Base-by-base conservation (phyloP, 2,113 vertebrate genomes). In the Madoqua kirkii region DNA sequence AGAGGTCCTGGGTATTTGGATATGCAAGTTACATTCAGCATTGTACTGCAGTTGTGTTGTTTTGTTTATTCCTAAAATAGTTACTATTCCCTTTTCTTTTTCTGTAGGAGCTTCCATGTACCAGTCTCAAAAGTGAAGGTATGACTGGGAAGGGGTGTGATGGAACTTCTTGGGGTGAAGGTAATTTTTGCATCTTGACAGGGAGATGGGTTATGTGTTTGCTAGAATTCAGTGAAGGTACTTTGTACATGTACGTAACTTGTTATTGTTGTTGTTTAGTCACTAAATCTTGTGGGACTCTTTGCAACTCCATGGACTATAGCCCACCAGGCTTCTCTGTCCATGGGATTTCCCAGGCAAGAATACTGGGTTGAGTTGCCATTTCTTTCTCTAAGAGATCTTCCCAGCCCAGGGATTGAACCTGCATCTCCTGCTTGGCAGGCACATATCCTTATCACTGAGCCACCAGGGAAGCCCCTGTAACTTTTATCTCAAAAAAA, bases 71-170 rank as follows among this genome's bases (percentile, higher is more conserved):
- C 67, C 87, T 97, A 52, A 88, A 89, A 31, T 97, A 76, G 86
- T 97, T 86, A 33, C 11, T 95, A 19, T 76, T 92, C 81, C 27
- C 76, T 91, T 95, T 89, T 99, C 14, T 98, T 98, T 98, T 97
- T 97, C 97, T 97, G 33, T 98, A 99, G 99, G 99, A 99, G 91
- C 99, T 99, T 82, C 99, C 99, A 1, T 99, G 99, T 98, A 98
- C 98, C 92, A 98, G 98, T 36, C 99, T 99, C 97, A 99, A 99
- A 98, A 99, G 98, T 97, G 99, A 99, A 99, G 99, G 99, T 99
- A 99, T 96, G 97, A 71, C n/a, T 88, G 60, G 64, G 71, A 78
- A 78, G 7, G 83, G 81, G 17, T 59, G 64, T 92, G 62, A 88
- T 33, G 86, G 16, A 40, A 82, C 33, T 82, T 95, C 76, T n/a